A percentile compares a stretch with the other conserved stretches of the same genome.
phyloP scores from a whole-genome alignment of 2,797 vertebrate species.

The Rhinoraja longicauda region DNA sequence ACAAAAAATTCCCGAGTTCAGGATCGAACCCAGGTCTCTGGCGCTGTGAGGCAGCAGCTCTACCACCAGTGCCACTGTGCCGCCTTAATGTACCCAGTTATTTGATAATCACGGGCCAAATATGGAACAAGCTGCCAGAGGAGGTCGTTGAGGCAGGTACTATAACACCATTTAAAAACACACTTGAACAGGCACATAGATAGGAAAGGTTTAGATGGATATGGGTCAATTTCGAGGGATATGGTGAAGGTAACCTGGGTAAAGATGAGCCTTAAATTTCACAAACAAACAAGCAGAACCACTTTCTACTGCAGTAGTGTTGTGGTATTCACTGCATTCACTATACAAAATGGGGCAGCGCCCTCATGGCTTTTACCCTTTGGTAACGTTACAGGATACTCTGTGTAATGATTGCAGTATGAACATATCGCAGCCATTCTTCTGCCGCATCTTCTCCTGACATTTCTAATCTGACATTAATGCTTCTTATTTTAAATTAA shows the following conservation, averaged over 20 bases:
- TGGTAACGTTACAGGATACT: background rate
- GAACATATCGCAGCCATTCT: background rate
- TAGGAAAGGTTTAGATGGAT: no score
- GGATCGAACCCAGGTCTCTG: no score
- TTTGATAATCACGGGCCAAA: background rate
- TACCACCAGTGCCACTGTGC: no score
- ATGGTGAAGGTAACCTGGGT: background rate
- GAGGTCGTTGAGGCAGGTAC: no score
- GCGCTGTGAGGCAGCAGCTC: no score
- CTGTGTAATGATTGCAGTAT: background rate
- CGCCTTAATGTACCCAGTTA: background rate
- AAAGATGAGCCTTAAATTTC: background rate
- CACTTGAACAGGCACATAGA: no score
- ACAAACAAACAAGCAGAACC: background rate
- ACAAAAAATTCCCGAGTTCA: no score
- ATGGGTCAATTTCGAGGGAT: no score
- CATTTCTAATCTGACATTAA: conserved; percentile 9
- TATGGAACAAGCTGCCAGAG: no score
- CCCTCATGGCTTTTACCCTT: background rate
- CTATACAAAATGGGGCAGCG: conserved; percentile 16
- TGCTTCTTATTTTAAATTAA: background rate
- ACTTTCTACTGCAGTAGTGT: background rate
- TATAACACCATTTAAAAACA: no score
- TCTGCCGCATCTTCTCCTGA: background rate
- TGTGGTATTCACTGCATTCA: background rate